Percentiles rank a stretch among this genome's conserved stretches.
Conservation (phyloP, 2,888 invertebrate species). For the Caenorhabditis zanzibari region DNA sequence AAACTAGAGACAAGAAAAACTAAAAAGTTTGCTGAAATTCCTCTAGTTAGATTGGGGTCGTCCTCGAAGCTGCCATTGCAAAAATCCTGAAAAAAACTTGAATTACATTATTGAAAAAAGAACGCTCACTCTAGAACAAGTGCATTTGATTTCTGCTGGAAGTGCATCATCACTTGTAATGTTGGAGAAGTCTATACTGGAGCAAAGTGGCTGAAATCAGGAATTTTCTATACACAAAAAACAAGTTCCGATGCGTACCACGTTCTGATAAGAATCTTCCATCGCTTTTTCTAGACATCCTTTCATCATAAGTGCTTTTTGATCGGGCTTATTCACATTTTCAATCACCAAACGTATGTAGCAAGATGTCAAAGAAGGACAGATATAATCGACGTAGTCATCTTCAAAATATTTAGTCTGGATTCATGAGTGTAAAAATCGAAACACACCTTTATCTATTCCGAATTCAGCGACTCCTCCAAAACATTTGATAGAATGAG, state of each 20-base stretch:
- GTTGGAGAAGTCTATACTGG: constrained; percentile 58
- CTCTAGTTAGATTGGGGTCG: constrained; percentile 37
- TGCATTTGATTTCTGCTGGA: constrained; percentile 49
- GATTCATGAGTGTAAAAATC: neutral
- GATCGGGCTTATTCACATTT: constrained; percentile 41
- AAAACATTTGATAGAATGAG: constrained; percentile 51
- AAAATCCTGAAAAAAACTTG: constrained; percentile 53
- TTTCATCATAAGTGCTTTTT: constrained; percentile 33
- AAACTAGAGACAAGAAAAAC: constrained; percentile 22
- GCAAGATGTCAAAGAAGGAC: constrained; percentile 52
- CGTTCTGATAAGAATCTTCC: constrained; percentile 40
- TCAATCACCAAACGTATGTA: constrained; percentile 45
- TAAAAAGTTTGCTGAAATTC: neutral
- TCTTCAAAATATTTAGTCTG: constrained; percentile 20
- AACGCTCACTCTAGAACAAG: constrained; percentile 46
- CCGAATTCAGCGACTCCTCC: constrained; percentile 45
- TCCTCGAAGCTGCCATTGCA: constrained; percentile 62
- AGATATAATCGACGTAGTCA: constrained; percentile 57
- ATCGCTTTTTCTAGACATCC: constrained; percentile 59
- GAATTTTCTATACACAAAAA: neutral
- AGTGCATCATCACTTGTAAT: constrained; percentile 39
- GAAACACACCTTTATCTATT: constrained; percentile 17
- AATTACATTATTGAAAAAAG: neutral
- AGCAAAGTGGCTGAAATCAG: constrained; percentile 46
- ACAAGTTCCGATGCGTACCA: constrained; percentile 14